phyloP scores from a whole-genome alignment of 2,113 vertebrate species.

The Fregata magnificens region DNA sequence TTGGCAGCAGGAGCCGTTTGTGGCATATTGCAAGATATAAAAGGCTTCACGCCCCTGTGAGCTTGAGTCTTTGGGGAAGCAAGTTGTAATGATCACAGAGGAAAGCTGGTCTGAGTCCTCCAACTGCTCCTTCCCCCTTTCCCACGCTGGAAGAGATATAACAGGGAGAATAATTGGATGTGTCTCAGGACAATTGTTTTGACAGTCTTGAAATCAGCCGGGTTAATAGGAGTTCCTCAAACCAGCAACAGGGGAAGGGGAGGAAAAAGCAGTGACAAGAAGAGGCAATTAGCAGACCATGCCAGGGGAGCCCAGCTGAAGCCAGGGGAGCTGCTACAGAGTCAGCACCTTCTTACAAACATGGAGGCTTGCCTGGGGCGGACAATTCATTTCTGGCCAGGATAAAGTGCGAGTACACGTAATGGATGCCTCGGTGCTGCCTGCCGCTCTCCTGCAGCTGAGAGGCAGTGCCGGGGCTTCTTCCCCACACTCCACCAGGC shows the following conservation, averaged over 20 bases:
- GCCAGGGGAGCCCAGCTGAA: neutral
- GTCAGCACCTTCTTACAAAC: neutral
- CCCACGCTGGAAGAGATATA: neutral
- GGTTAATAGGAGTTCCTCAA: neutral
- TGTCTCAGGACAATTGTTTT: neutral
- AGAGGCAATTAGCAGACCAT: neutral
- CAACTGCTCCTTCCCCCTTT: neutral
- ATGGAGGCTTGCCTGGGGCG: neutral
- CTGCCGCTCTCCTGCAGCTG: neutral
- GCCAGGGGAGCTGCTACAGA: neutral
- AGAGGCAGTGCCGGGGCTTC: neutral
- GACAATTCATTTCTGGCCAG: neutral
- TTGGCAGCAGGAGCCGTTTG: neutral
- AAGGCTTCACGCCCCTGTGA: neutral
- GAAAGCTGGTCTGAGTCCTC: neutral
- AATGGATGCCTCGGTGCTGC: neutral
- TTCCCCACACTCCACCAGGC: accelerated
- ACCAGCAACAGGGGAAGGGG: neutral
- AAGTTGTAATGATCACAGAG: neutral
- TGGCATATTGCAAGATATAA: accelerated
- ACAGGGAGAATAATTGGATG: neutral
- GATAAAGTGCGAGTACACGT: accelerated
- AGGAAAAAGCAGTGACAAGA: neutral
- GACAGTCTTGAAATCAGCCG: neutral
- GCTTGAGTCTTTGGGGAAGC: accelerated